Evolutionary conservation across 2,797 vertebrate species (phyloP), one percentile per base, ranked within the genome.

Genomic region (Cheirogaleus major): DNA sequence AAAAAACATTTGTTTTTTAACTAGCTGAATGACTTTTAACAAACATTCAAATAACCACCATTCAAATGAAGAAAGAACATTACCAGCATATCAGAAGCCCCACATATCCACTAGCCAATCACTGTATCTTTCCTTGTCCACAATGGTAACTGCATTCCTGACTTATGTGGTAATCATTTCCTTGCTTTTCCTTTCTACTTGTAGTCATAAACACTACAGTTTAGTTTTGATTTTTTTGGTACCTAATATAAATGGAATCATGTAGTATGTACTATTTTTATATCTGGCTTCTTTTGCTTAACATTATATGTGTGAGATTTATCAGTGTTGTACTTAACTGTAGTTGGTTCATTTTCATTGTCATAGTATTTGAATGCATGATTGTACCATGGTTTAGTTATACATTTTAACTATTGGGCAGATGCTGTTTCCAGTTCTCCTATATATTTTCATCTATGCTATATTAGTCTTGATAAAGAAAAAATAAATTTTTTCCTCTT

Each of bases 391-490:
- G 45, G 52, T 48, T 27, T 57, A 76, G 38, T 30, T 70, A 57
- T 0, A 76, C 23, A 79, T 83, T 88, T 78, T 81, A 87, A 63
- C 9, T 69, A 95, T 3, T n/a, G n/a, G 45, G 45, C 45, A 79
- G 52, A 25, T 93, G 59, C 18, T 81, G 14, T 89, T 75, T 69
- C 65, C 17, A 80, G 5, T 65, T 91, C 76, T 65, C 52, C 45
- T 75, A n/a, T 18, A 43, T 79, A 87, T 91, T 94, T 94, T 89
- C 70, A 93, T 79, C 38, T 50, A 50, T 82, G 22, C 7, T 76
- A 48, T 84, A 41, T 30, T 41, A 57, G 4, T 32, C 38, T 69
- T 91, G 22, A 73, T 50, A 55, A 57, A 20, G 23, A 65, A 91
- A 72, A 43, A 55, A 27, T 45, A 20, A 13, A 18, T 86, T 25